Evolutionary conservation across 2,888 invertebrate genomes (phyloP), one percentile per base, ranked within the genome.

Genomic region (Oscheius sp.): DNA sequence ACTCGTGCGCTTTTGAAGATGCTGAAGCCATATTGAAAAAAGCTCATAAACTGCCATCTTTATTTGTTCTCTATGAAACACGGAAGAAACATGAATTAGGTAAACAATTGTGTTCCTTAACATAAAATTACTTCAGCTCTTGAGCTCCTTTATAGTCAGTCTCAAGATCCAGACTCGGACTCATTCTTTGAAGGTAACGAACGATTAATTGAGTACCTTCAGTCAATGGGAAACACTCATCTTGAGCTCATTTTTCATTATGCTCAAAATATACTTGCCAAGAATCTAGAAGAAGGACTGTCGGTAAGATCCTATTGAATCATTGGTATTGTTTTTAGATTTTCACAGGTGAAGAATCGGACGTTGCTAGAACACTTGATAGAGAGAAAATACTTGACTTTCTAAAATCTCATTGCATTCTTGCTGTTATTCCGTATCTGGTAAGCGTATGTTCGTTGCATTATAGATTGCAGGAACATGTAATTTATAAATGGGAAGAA

Each of bases 1-100:
- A 96, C 87, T 92, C 94, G 86, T 96, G 96, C 84, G 93, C 95
- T 77, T 88, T 96, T 22, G 93, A 93, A 64, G 97, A 97, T 88
- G 92, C 95, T 0, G 97, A 97, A 86, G 91, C 91, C 82, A 93
- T 93, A 0, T 88, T 98, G 36, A 90, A 92, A 74, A 47, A 54
- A 1, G 72, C 72, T 49, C 69, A 70, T 20, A 71, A 70, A 26
- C 59, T 76, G 5, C 65, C 92, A 73, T 97, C 98, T 86, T 89
- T 98, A 0, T 94, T 96, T 76, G 94, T 97, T 82, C 89, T 98
- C 33, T 98, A 97, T 87, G 93, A 95, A 87, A 93, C 92, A 0
- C 95, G 95, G 87, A 93, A 92, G 0, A 92, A 94, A 80, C 96
- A 97, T 86, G 91, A 91, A 72, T 92, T 93, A 88, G 88, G 88